Evolutionary conservation across 2,888 invertebrate species (phyloP).

Genomic region (Epicampocera succincta): DNA sequence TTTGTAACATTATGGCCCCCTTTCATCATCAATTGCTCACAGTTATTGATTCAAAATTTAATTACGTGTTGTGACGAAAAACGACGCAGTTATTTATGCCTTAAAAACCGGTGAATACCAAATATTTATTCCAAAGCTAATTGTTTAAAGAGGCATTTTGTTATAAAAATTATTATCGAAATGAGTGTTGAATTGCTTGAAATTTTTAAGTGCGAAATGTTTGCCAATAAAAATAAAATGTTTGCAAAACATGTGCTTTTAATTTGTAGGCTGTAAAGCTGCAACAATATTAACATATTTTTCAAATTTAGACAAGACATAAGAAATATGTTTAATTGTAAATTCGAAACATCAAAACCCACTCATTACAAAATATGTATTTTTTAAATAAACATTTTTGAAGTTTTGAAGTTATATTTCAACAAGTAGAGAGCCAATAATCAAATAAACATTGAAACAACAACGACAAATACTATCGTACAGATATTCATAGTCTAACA

Average conservation of each 20-base stretch:
- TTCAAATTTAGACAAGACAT: not conserved
- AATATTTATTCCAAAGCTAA: constrained; percentile 24
- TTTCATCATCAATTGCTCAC: not conserved
- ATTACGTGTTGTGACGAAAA: constrained; percentile 8
- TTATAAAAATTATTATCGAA: not conserved
- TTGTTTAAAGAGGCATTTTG: constrained; percentile 19
- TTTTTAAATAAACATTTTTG: constrained; percentile 7
- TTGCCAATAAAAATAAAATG: not conserved
- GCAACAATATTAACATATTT: constrained; percentile 11
- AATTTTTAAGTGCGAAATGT: not conserved
- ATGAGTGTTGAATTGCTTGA: constrained; percentile 7
- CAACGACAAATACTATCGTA: too few species aligned
- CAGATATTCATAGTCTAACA: too few species aligned
- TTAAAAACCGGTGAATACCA: too few species aligned
- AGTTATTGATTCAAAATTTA: constrained; percentile 20
- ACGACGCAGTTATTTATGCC: not conserved
- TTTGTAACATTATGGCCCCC: not conserved
- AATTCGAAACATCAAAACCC: constrained; percentile 15
- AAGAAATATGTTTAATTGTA: not conserved
- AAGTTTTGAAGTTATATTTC: not conserved
- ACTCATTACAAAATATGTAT: not conserved
- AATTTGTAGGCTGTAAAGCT: constrained; percentile 2
- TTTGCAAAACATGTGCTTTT: not conserved
- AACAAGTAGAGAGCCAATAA: constrained; percentile 5
- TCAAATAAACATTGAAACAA: not conserved